Evolutionary conservation across 1,140 invertebrate species (phyloP), one percentile per base, ranked within the genome.

Genomic region (Drosophila lacertosa): DNA sequence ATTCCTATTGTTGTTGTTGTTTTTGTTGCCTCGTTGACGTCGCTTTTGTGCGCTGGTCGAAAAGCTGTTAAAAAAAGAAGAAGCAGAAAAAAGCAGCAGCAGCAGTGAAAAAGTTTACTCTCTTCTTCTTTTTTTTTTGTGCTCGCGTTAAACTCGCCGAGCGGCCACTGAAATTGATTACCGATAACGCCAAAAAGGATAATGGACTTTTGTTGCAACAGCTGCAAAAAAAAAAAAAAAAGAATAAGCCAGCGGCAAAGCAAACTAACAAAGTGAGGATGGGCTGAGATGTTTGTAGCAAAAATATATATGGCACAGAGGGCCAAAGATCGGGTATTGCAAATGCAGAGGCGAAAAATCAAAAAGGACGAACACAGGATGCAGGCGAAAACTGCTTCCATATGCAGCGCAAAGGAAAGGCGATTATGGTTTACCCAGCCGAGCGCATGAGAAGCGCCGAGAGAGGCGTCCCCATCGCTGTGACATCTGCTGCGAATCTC

Each of bases 151-250:
- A 60, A 51, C 60, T 62, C 48, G 16, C 47, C 42, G 44, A 64
- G 53, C 64, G 69, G 67, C 74, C 81, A 77, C 77, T 77, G 81
- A 88, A 86, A 86, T 86, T 86, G 81, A 86, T 86, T 88, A 86
- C 82, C 81, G 81, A 86, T 86, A 86, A 86, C 77, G 74, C 77
- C 74, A 68, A 77, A 86, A 74, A 81, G 81, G 82, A 86, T 86
- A 86, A 86, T 86, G 82, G 81, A 86, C 81, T 86, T 88, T 88
- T 86, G 81, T 77, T 77, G 82, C 74, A 66, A 73, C 58, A 74
- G 73, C 73, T 77, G 73, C 64, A 74, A 33, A 64, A 26, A 44
- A 48, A 20, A 35, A 1, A 29, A 16, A 13, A 39, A 35, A 24
- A 18, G 29, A 47, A 59, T 32, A 42, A 9, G 15, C 47, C 18